Evolutionary conservation across 2,113 vertebrate genomes (phyloP), one percentile per base, ranked within the genome.

Genomic region (Siniperca knerii): DNA sequence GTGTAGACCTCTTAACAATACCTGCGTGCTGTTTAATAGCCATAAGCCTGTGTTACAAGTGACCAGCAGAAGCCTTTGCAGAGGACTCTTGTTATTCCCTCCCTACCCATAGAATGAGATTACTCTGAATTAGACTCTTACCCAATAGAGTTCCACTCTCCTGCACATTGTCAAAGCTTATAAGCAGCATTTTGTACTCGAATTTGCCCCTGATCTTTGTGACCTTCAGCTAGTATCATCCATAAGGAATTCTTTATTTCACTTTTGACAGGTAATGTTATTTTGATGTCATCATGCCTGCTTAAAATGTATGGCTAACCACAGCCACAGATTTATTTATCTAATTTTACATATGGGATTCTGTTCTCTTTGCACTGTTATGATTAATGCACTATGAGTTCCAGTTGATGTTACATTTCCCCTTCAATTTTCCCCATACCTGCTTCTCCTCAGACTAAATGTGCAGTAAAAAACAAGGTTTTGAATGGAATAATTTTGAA

Each of bases 1-100:
- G 88, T 91, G 64, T 95, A 93, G 78, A 75, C 54, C 42, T 76
- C 60, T 57, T n/a, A 29, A 65, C 23, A 48, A 75, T 8, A 70
- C 11, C 67, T 50, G 52, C 15, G 70, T 81, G 68, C 54, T 20
- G 65, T 87, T 79, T 66, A 72, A 77, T 77, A 58, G 48, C 75
- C 68, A 74, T 70, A 29, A 76, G 48, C 66, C 72, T 75, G 71
- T 83, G 77, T 70, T 73, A 67, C 58, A 84, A 83, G 52, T 79
- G 76, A 91, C 69, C 74, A 89, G 84, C 82, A 84, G 72, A 81
- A 75, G 71, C 60, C 74, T 72, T 86, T 67, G 72, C 76, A 76
- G 75, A 73, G 68, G 46, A 85, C 48, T 79, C 25, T 35, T 68
- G 69, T 58, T 75, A 54, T 69, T 78, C 52, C 50, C 33, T 58